Percentiles rank a stretch among this genome's conserved stretches.
phyloP scores from a whole-genome alignment of 2,888 invertebrate genomes.

The Pantelozetes paolii region DNA sequence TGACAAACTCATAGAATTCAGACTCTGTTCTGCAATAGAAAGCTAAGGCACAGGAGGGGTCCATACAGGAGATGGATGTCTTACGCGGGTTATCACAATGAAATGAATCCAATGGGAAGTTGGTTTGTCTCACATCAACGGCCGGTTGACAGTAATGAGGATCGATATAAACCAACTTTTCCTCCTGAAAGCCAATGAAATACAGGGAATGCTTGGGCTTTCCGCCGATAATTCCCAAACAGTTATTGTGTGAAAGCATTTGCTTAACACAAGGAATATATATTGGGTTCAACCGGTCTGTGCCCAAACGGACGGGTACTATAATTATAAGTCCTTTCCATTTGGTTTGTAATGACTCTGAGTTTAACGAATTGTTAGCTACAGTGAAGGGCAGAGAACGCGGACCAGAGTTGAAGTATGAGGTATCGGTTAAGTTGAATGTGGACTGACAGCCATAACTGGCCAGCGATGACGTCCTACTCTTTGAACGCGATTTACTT shows the following conservation, averaged over 20 bases:
- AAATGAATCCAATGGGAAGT: slow-evolving; percentile 69
- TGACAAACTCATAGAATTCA: slow-evolving; percentile 70
- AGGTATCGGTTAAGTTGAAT: slow-evolving; percentile 30
- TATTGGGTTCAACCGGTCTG: slow-evolving; percentile 75
- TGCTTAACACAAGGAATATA: slow-evolving; percentile 78
- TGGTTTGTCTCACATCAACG: slow-evolving; percentile 73
- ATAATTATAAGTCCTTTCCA: slow-evolving; percentile 77
- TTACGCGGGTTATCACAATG: slow-evolving; percentile 82
- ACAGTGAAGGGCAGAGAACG: slow-evolving; percentile 13
- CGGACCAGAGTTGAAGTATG: slow-evolving; percentile 21
- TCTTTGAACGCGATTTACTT: not conserved
- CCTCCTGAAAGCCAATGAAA: slow-evolving; percentile 82
- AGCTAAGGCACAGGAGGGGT: slow-evolving; percentile 85
- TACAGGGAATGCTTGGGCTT: slow-evolving; percentile 87
- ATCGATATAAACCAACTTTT: slow-evolving; percentile 83
- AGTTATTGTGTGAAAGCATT: slow-evolving; percentile 67
- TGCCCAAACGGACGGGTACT: slow-evolving; percentile 80
- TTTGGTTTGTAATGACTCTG: slow-evolving; percentile 21
- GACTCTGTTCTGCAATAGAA: slow-evolving; percentile 74
- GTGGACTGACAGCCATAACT: not conserved
- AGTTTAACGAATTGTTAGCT: slow-evolving; percentile 7
- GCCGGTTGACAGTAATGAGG: slow-evolving; percentile 91
- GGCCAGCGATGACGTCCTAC: not conserved
- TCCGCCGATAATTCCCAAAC: slow-evolving; percentile 88
- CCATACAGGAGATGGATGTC: slow-evolving; percentile 77